phyloP scores from a whole-genome alignment of 2,797 vertebrate species.

The Anolis apletophallus region DNA sequence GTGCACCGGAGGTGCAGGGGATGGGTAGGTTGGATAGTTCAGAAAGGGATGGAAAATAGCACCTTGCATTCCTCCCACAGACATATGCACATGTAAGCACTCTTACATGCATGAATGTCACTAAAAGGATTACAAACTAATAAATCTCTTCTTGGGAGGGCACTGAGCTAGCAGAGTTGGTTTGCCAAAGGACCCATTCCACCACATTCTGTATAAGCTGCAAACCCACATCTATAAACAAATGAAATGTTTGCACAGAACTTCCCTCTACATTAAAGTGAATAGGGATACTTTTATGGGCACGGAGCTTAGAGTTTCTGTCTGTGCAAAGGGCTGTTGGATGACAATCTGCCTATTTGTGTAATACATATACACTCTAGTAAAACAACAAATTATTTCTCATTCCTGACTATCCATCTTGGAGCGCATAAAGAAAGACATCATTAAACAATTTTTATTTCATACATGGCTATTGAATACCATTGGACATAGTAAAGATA shows the following conservation, averaged over 20 bases:
- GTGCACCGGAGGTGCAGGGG: too few species aligned
- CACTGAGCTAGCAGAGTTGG: too few species aligned
- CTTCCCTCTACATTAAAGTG: background rate
- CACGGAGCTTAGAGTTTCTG: background rate
- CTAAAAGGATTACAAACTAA: too few species aligned
- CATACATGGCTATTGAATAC: conserved; percentile 1
- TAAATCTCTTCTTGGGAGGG: too few species aligned
- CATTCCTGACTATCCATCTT: background rate
- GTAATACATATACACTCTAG: background rate
- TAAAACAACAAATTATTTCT: background rate
- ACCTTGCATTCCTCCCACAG: too few species aligned
- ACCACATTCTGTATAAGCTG: background rate
- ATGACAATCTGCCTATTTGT: background rate
- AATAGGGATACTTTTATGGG: background rate
- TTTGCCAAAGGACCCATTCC: background rate
- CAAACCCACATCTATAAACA: background rate
- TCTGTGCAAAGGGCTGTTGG: background rate
- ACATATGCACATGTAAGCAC: too few species aligned
- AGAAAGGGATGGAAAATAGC: too few species aligned
- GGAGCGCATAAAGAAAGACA: background rate
- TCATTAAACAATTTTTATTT: background rate
- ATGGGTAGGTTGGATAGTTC: too few species aligned
- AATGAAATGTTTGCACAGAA: background rate
- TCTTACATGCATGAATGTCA: too few species aligned
- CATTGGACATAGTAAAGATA: conserved; percentile 1